These are phyloP conservation scores for Liodrosophila aerea DNA, from an alignment of 2,888 invertebrate species.

Conservation along the genomic window DNA sequence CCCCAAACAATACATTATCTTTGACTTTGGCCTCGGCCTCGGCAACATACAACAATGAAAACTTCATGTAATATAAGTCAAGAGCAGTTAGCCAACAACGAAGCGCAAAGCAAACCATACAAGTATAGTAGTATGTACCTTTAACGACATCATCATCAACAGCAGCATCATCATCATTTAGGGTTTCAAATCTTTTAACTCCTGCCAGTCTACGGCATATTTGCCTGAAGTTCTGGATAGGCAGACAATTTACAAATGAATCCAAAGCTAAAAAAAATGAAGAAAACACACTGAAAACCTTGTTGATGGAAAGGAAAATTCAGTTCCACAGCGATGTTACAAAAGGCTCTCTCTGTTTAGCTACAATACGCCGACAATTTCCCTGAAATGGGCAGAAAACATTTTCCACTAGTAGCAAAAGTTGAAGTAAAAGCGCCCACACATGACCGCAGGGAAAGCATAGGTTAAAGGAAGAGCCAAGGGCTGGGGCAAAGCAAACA, in stretches of 20 bases:
- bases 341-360: slow-evolving; percentile 55
- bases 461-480: background rate
- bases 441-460: slow-evolving; percentile 25
- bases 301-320: slow-evolving; percentile 37
- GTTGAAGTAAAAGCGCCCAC: slow-evolving; percentile 49
- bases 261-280: background rate
- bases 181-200: slow-evolving; percentile 58
- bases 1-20: slow-evolving; percentile 64
- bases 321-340: slow-evolving; percentile 63
- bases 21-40: slow-evolving; percentile 30
- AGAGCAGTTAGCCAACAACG: slow-evolving; percentile 63
- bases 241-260: background rate
- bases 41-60: slow-evolving; percentile 32
- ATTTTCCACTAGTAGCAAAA: slow-evolving; percentile 37
- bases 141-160: slow-evolving; percentile 49
- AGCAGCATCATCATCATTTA: slow-evolving; percentile 53
- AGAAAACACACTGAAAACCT: too few relatives aligned
- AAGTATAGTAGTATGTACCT: too few relatives aligned
- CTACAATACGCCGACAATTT: slow-evolving; percentile 64
- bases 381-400: slow-evolving; percentile 70
- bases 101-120: slow-evolving; percentile 58
- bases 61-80: slow-evolving; percentile 70
- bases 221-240: too few relatives aligned
- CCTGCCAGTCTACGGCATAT: slow-evolving; percentile 13
- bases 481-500: slow-evolving; percentile 21